These are phyloP conservation scores for Leucoraja erinaceus DNA, from an alignment of 2,113 vertebrate genomes.

Conservation along the genomic window DNA sequence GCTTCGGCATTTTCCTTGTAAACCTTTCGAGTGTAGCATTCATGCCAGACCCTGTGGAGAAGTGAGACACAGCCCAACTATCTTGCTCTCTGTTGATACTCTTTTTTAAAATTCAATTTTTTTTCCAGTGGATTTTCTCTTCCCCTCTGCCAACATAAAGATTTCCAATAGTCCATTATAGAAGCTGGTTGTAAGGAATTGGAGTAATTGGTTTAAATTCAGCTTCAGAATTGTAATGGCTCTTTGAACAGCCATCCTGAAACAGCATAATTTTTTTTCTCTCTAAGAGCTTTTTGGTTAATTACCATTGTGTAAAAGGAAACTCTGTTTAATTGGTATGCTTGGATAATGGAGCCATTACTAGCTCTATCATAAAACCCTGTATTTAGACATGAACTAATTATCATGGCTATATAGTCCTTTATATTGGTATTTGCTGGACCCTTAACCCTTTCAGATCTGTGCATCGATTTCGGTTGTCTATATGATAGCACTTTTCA, in stretches of 20 bases:
- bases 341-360: slow-evolving; percentile 37
- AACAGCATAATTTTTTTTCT: slow-evolving; percentile 32
- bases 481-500: background rate
- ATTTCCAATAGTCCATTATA: slow-evolving; percentile 36
- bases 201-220: slow-evolving; percentile 36
- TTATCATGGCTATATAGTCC: background rate
- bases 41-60: background rate
- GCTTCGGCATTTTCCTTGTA: background rate
- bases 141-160: slow-evolving; percentile 12
- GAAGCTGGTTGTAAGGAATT: slow-evolving; percentile 33
- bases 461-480: background rate
- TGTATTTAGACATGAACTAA: slow-evolving; percentile 31
- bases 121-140: background rate
- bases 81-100: background rate
- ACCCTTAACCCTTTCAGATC: slow-evolving; percentile 16
- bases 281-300: slow-evolving; percentile 38
- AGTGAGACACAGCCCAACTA: background rate
- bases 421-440: slow-evolving; percentile 8
- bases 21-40: background rate
- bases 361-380: slow-evolving; percentile 29
- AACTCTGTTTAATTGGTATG: slow-evolving; percentile 35
- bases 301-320: slow-evolving; percentile 34
- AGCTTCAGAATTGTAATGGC: slow-evolving; percentile 27
- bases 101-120: background rate
- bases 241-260: slow-evolving; percentile 27